Base-by-base conservation (phyloP, 2,797 vertebrate genomes). In the Cyprinella venusta region DNA sequence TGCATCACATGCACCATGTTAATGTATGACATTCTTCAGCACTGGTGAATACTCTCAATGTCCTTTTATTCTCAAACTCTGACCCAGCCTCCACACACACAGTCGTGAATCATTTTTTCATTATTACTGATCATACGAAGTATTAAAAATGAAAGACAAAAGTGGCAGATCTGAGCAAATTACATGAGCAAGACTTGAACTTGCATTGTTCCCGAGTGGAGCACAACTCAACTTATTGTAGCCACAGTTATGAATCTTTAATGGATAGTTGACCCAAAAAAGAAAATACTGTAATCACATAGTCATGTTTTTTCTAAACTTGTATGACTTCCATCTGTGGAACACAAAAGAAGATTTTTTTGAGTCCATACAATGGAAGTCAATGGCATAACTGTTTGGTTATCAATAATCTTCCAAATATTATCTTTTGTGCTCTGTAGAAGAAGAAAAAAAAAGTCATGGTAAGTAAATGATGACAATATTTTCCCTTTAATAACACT, bases 1-100 rank as follows among this genome's bases (percentile, higher is more conserved):
- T 40, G 30, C 18, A 75, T 76, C 45, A 76, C 71, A 75, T 54
- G 61, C 71, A 8, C 63, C 2, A 21, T 67, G 72, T 33, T 76
- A 18, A 82, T 76, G 76, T 76, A 67, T 82, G 81, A 76, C 50
- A 76, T 80, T 38, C 78, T 68, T 69, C 40, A 76, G 65, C 61
- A 63, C 59, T 63, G 19, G 45, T 64, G 30, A 81, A 81, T 33
- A 75, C 42, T 48, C 38, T 81, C 9, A 68, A 59, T 85, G 71
- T 76, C 26, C 79, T 42, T 83, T 65, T 61, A 72, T 83, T 83
- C 38, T 30, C 26, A 30, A 63, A 63, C 24, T 45, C 61, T 56
- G 36, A 42, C 36, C 59, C 16, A 38, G 45, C 30, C 13, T 19
- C 54, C 56, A 59, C 13, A 63, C 12, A 63, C 61, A 63, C 26